Evolutionary conservation across 2,888 invertebrate species (phyloP).

Genomic region (Pseudococcus longispinus): DNA sequence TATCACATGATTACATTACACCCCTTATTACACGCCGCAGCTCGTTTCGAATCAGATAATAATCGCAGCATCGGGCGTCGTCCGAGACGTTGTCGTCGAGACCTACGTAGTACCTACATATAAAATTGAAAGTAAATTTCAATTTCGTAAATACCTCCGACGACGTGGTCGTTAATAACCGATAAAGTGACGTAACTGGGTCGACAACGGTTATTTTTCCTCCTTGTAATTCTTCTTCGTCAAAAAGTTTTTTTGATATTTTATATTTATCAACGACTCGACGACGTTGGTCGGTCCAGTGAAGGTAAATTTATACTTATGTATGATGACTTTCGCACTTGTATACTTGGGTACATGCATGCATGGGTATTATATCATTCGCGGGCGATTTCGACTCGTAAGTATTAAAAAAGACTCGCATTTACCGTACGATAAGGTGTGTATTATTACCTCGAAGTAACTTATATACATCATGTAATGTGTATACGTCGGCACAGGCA

Average conservation of each 20-base stretch:
- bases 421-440: slow-evolving; percentile 3
- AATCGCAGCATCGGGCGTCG: not conserved
- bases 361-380: not conserved
- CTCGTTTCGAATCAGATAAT: not conserved
- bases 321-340: not conserved
- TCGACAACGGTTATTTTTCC: slow-evolving; percentile 18
- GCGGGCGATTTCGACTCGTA: not conserved
- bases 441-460: not conserved
- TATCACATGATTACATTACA: not conserved
- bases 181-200: slow-evolving; percentile 36
- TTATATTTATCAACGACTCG: not conserved
- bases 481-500: too few relatives aligned
- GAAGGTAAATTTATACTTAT: not conserved
- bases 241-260: not conserved
- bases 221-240: not conserved
- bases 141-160: slow-evolving; percentile 9
- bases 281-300: not conserved
- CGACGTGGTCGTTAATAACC: slow-evolving; percentile 3
- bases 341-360: not conserved
- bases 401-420: not conserved
- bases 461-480: too few relatives aligned
- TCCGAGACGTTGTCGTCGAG: not conserved
- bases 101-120: not conserved
- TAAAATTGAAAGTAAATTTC: slow-evolving; percentile 13
- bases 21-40: not conserved